These are phyloP conservation scores for Temnothorax curvispinosus DNA, from an alignment of 1,140 invertebrate genomes.

Conservation along the genomic window DNA sequence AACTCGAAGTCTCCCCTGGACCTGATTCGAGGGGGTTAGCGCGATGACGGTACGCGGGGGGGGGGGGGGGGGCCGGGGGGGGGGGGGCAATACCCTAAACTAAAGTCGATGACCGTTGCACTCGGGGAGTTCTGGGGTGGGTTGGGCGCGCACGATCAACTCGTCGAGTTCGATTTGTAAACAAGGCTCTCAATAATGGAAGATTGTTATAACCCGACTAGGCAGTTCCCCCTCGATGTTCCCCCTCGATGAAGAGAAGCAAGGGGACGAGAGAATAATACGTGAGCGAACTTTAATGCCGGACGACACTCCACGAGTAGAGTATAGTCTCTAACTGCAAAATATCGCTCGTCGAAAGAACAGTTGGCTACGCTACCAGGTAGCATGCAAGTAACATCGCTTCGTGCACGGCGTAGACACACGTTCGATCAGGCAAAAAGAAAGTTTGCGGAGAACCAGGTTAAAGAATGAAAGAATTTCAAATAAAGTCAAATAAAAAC, in stretches of 20 bases:
- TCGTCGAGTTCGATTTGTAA: slow-evolving; percentile 78
- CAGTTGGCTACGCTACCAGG: slow-evolving; percentile 8
- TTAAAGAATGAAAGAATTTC: neutral
- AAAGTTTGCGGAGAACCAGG: neutral
- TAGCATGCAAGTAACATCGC: neutral
- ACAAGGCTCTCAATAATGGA: slow-evolving; percentile 79
- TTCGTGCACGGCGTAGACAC: neutral
- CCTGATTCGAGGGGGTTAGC: slow-evolving; percentile 50
- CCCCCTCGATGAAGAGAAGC: neutral
- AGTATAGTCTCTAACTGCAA: slow-evolving; percentile 32
- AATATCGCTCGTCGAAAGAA: slow-evolving; percentile 52
- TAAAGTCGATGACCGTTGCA: slow-evolving; percentile 71
- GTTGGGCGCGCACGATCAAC: slow-evolving; percentile 60
- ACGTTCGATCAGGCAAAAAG: neutral
- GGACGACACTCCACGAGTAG: slow-evolving; percentile 20
- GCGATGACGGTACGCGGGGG: slow-evolving; percentile 2
- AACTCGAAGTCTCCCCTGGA: slow-evolving; percentile 74
- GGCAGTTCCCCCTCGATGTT: neutral
- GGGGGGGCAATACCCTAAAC: slow-evolving; percentile 71
- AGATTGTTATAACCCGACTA: slow-evolving; percentile 74
- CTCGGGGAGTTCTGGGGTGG: slow-evolving; percentile 18
- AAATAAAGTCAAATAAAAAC: neutral
- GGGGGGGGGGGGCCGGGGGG: slow-evolving; percentile 37
- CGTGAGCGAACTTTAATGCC: slow-evolving; percentile 47
- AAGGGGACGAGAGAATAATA: slow-evolving; percentile 38